A percentile compares a stretch with the other conserved stretches of the same genome.
phyloP scores from a whole-genome alignment of 2,113 vertebrate species.

The Dasyornis broadbenti region DNA sequence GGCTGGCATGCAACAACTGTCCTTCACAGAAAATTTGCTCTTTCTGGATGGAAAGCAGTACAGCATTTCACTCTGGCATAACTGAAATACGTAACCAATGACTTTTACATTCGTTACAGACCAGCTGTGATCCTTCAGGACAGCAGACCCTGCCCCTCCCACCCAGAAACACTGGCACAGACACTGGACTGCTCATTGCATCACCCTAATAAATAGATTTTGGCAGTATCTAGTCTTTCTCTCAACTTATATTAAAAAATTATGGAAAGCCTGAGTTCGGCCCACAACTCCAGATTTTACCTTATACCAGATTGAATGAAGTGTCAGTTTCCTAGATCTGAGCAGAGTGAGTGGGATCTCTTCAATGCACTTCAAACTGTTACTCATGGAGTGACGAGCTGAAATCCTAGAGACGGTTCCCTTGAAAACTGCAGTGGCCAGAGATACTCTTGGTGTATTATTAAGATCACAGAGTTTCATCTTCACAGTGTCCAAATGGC shows the following conservation, averaged over 20 bases:
- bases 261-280: neutral
- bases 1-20: neutral
- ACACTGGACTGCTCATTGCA: neutral
- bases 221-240: neutral
- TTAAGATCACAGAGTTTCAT: neutral
- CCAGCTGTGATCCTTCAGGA: neutral
- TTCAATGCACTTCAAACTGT: neutral
- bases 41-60: neutral
- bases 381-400: neutral
- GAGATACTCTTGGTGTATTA: neutral
- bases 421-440: neutral
- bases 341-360: neutral
- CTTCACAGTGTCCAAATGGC: neutral
- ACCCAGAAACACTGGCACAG: neutral
- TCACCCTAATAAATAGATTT: neutral
- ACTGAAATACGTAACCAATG: neutral
- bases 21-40: neutral
- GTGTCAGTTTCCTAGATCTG: neutral
- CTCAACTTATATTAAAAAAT: neutral
- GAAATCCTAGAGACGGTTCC: neutral
- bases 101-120: neutral
- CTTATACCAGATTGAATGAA: neutral
- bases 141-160: neutral
- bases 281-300: neutral
- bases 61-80: neutral